Evolutionary conservation across 53 echinoderm and acorn worm genomes (phyloP).

Genomic region (Echinarachnius parma): DNA sequence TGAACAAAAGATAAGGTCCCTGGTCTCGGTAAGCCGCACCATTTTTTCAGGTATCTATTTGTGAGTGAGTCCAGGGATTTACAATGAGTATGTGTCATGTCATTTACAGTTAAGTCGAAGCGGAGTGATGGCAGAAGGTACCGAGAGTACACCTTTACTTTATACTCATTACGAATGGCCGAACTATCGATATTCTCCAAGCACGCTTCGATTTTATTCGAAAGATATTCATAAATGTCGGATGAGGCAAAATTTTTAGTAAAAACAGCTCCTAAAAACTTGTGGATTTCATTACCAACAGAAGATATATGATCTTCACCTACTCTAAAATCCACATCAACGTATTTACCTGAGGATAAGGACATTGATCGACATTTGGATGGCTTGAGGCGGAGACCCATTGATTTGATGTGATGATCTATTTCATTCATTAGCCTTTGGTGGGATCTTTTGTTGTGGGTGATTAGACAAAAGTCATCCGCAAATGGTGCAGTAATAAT

Average conservation of each 20-base stretch:
- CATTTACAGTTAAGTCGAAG: neutral
- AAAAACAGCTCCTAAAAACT: conserved; percentile 1
- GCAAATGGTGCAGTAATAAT: conserved; percentile 15
- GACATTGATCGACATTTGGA: conserved; percentile 13
- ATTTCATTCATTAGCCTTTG: conserved; percentile 19
- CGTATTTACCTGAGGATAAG: conserved; percentile 6
- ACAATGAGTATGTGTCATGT: no score
- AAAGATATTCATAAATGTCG: conserved; percentile 13
- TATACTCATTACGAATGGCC: conserved; percentile 8
- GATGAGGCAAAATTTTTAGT: neutral
- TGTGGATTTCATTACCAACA: conserved; percentile 13
- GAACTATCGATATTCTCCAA: conserved; percentile 6
- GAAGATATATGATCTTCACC: conserved; percentile 1
- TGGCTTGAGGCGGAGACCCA: conserved; percentile 24
- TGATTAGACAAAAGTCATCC: conserved; percentile 18
- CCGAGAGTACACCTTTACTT: neutral
- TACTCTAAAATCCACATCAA: neutral
- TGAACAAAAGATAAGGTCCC: conserved; percentile 10
- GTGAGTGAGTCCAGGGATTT: no score
- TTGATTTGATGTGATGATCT: neutral
- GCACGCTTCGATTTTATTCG: neutral
- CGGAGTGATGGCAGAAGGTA: conserved; percentile 8
- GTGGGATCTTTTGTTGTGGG: conserved; percentile 5
- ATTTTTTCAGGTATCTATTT: conserved; percentile 19
- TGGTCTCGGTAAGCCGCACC: conserved; percentile 13